Evolutionary conservation across 2,113 vertebrate genomes (phyloP).

Genomic region (Nannospalax galili): DNA sequence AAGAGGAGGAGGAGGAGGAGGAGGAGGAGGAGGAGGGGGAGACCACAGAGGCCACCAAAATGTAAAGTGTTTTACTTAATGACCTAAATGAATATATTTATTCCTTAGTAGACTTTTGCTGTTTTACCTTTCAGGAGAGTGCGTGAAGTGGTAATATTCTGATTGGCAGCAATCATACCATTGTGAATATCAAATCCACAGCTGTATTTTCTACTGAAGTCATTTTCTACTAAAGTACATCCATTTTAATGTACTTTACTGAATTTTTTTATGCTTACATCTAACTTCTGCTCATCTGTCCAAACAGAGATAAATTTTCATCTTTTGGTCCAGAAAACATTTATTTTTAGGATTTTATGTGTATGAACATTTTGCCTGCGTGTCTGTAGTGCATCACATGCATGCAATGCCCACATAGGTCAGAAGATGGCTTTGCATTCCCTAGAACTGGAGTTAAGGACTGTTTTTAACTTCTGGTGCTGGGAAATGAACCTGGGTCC

Average conservation of each 20-base stretch:
- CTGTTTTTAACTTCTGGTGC: too few species aligned
- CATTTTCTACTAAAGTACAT: not conserved
- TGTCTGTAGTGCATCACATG: too few species aligned
- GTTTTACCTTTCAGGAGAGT: not conserved
- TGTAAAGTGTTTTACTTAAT: not conserved
- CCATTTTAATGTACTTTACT: not conserved
- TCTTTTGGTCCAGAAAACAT: not conserved
- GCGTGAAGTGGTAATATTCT: not conserved
- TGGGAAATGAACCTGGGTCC: too few species aligned
- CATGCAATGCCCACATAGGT: too few species aligned
- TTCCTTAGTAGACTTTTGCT: not conserved
- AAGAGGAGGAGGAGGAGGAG: not conserved
- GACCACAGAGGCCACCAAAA: not conserved
- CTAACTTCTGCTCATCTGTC: not conserved
- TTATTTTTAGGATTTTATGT: not conserved
- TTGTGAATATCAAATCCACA: not conserved
- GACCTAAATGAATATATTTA: not conserved
- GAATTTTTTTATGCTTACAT: not conserved
- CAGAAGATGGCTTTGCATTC: too few species aligned
- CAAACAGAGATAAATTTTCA: not conserved
- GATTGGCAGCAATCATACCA: not conserved
- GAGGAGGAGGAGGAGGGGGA: not conserved
- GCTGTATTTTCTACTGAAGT: not conserved
- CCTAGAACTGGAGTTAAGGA: too few species aligned
- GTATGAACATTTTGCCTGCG: too few species aligned